A percentile compares a stretch with the other conserved stretches of the same genome.
Conservation (phyloP, 2,888 invertebrate genomes). For the Ectemnius cavifrons region DNA sequence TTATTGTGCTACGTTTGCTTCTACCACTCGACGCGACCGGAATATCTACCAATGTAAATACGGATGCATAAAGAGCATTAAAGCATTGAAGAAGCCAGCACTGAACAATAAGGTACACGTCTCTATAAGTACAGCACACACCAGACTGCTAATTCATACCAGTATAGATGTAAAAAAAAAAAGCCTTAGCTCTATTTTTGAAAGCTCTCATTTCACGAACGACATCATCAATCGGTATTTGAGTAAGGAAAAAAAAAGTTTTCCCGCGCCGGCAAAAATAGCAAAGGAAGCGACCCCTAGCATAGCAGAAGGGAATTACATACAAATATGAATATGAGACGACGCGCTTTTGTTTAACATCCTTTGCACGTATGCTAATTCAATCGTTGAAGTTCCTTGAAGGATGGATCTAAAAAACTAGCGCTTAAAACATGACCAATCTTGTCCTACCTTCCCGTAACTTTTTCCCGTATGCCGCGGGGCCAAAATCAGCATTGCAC, state of each 20-base stretch:
- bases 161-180: too few relatives aligned
- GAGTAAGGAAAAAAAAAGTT: conserved; percentile 9
- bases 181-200: too few relatives aligned
- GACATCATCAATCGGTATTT: too few relatives aligned
- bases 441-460: conserved; percentile 67
- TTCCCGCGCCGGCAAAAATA: conserved; percentile 37
- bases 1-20: not conserved
- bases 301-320: conserved; percentile 40
- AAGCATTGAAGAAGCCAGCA: too few relatives aligned
- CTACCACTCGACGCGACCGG: too few relatives aligned
- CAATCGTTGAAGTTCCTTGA: not conserved
- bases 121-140: too few relatives aligned
- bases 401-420: not conserved
- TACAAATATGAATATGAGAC: conserved; percentile 50
- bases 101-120: too few relatives aligned
- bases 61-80: too few relatives aligned
- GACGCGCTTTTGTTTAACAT: conserved; percentile 8
- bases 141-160: too few relatives aligned
- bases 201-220: too few relatives aligned
- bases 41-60: too few relatives aligned
- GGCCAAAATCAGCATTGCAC: conserved; percentile 58
- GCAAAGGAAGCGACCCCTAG: conserved; percentile 50
- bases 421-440: conserved; percentile 26
- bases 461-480: conserved; percentile 59
- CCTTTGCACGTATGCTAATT: conserved; percentile 3